These are phyloP conservation scores for Apodemia hepburni DNA, from an alignment of 2,888 invertebrate genomes.

Conservation along the genomic window DNA sequence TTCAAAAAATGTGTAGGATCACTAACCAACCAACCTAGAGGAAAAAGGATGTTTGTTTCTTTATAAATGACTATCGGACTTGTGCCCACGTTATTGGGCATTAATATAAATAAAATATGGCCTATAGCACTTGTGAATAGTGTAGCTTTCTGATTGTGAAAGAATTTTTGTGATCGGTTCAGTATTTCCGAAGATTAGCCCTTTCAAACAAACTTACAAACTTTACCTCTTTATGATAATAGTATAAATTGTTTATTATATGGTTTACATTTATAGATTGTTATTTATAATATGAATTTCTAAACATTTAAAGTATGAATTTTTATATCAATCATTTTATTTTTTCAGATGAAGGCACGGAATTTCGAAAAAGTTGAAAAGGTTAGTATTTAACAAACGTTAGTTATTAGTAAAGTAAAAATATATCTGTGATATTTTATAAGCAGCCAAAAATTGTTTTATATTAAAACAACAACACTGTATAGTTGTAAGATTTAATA, in stretches of 20 bases:
- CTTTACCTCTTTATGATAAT: no score
- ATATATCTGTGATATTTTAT: conserved; percentile 39
- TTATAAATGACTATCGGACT: no score
- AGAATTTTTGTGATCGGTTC: no score
- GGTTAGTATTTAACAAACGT: conserved; percentile 82
- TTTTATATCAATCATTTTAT: conserved; percentile 30
- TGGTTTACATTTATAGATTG: background rate
- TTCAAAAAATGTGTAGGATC: no score
- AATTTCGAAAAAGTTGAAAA: conserved; percentile 99
- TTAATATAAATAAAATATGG: no score
- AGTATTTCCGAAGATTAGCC: no score
- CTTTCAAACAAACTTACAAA: no score
- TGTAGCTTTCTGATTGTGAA: no score
- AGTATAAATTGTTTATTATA: background rate
- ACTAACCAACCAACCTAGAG: no score
- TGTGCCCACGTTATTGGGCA: no score
- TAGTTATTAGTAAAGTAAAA: conserved; percentile 36
- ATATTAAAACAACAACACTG: conserved; percentile 26
- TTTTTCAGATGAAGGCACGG: conserved; percentile 95
- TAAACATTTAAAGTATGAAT: conserved; percentile 16
- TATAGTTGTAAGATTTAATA: conserved; percentile 54
- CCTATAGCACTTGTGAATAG: no score
- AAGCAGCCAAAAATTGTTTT: conserved; percentile 25
- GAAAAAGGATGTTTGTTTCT: no score
- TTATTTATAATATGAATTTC: conserved; percentile 1